These are phyloP conservation scores for Percina caprodes DNA, from an alignment of 2,113 vertebrate species.

Conservation along the genomic window DNA sequence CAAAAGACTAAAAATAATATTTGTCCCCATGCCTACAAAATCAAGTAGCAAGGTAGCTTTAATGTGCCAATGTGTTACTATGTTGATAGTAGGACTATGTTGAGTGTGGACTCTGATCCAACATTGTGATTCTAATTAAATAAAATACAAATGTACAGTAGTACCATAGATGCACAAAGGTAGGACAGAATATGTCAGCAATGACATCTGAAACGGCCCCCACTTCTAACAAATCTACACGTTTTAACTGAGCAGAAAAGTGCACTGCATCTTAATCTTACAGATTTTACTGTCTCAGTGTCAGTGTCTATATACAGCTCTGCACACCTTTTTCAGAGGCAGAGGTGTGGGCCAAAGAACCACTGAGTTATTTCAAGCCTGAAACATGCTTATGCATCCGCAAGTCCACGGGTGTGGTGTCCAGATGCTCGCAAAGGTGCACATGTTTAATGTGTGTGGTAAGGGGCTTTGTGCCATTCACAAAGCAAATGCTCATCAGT, in stretches of 20 bases:
- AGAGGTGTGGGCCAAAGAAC: not conserved
- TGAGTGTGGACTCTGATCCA: not conserved
- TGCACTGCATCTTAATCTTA: not conserved
- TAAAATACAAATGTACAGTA: not conserved
- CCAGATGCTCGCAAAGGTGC: not conserved
- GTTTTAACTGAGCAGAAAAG: not conserved
- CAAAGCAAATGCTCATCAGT: not conserved
- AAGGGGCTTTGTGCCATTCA: too few species aligned
- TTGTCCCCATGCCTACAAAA: not conserved
- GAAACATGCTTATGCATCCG: constrained; percentile 4
- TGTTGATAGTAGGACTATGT: too few species aligned
- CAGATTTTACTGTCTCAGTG: not conserved
- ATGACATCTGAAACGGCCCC: not conserved
- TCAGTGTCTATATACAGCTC: not conserved
- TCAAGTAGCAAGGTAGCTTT: too few species aligned
- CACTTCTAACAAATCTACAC: not conserved
- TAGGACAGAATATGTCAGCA: not conserved
- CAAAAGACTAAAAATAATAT: not conserved
- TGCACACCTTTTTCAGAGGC: constrained; percentile 6
- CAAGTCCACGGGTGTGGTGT: not conserved
- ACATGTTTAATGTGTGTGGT: not conserved
- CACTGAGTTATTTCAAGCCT: constrained; percentile 15
- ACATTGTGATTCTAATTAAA: not conserved
- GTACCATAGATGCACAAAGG: not conserved
- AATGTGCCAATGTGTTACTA: too few species aligned